phyloP scores from a whole-genome alignment of 2,888 invertebrate species.

The Eremobia ochroleuca region DNA sequence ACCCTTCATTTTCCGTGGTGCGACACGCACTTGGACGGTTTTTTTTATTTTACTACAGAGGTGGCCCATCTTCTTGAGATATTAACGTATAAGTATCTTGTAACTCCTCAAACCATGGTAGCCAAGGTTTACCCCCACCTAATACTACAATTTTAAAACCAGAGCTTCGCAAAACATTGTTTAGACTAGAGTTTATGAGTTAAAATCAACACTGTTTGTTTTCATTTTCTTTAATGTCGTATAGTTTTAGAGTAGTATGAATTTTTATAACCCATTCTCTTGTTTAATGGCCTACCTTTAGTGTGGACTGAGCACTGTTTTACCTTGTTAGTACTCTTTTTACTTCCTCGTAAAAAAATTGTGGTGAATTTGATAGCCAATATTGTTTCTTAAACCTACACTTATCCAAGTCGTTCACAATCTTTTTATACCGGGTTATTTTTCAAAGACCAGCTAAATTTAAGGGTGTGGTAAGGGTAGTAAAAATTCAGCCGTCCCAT shows the following conservation, averaged over 20 bases:
- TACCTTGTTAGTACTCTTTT: neutral
- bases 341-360: slow-evolving; percentile 35
- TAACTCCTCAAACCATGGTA: too few relatives aligned
- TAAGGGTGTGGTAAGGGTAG: too few relatives aligned
- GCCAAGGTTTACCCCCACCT: too few relatives aligned
- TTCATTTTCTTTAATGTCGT: slow-evolving; percentile 40
- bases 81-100: too few relatives aligned
- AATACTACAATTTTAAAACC: neutral
- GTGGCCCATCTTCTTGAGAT: too few relatives aligned
- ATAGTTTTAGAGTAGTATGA: slow-evolving; percentile 15
- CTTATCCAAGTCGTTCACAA: neutral
- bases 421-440: too few relatives aligned
- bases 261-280: slow-evolving; percentile 17
- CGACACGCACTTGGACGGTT: too few relatives aligned
- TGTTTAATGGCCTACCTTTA: slow-evolving; percentile 15
- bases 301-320: slow-evolving; percentile 1
- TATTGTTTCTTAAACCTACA: neutral
- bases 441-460: too few relatives aligned
- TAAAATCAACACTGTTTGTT: slow-evolving; percentile 16
- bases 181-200: slow-evolving; percentile 11
- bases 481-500: too few relatives aligned
- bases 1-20: too few relatives aligned
- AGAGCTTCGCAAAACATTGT: neutral
- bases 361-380: slow-evolving; percentile 12
- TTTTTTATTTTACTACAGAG: neutral